Evolutionary conservation across 2,888 invertebrate genomes (phyloP).

Genomic region (Eupithecia insigniata): DNA sequence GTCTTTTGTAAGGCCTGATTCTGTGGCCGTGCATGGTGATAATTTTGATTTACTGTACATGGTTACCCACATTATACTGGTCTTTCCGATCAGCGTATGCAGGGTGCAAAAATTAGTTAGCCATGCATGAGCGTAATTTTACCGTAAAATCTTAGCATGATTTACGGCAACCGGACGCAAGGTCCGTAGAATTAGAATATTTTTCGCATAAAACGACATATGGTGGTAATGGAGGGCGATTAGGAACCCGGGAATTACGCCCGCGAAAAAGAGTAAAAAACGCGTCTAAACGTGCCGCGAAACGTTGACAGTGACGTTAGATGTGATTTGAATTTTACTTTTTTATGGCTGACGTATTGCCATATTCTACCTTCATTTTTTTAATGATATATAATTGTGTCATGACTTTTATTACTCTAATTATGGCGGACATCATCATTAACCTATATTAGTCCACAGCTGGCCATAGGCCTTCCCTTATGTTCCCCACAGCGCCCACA

Average conservation of each 20-base stretch:
- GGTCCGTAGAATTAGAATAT: conserved; percentile 44
- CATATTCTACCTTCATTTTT: conserved; percentile 9
- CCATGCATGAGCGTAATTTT: conserved; percentile 25
- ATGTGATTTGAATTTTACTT: conserved; percentile 8
- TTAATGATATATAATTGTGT: background rate
- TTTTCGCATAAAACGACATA: conserved; percentile 45
- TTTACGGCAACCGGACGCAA: conserved; percentile 37
- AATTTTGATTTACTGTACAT: too few species aligned
- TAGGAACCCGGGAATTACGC: conserved; percentile 38
- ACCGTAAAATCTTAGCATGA: conserved; percentile 41
- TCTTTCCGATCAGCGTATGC: conserved; percentile 5
- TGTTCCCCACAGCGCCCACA: too few species aligned
- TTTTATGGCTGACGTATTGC: conserved; percentile 17
- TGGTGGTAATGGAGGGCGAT: conserved; percentile 44
- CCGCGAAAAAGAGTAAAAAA: conserved; percentile 30
- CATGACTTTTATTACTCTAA: background rate
- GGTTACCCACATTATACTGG: too few species aligned
- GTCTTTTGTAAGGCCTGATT: too few species aligned
- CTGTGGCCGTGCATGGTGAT: too few species aligned
- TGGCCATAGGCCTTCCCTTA: too few species aligned
- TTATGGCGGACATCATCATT: too few species aligned
- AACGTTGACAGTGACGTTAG: conserved; percentile 32
- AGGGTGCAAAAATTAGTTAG: conserved; percentile 35
- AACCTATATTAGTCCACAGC: too few species aligned
- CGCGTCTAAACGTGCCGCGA: conserved; percentile 23